These are phyloP conservation scores for Agriopis aurantiaria DNA, from an alignment of 2,888 invertebrate species.

Conservation along the genomic window DNA sequence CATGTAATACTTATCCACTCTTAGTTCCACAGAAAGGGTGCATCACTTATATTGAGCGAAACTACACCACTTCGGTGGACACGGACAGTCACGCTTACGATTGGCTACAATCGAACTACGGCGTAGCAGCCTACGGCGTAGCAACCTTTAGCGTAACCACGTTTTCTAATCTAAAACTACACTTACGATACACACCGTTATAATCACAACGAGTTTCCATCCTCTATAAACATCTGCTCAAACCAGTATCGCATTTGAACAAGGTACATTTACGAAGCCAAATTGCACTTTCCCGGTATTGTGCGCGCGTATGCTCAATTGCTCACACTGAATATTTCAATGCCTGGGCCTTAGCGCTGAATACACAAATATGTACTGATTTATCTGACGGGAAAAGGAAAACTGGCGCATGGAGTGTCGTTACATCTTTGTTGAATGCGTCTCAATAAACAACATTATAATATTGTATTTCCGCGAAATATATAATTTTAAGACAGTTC, in stretches of 20 bases:
- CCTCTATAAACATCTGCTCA: background rate
- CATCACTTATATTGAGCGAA: too few relatives aligned
- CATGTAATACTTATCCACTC: too few relatives aligned
- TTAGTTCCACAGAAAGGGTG: too few relatives aligned
- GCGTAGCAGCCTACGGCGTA: too few relatives aligned
- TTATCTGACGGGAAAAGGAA: slow-evolving; percentile 23
- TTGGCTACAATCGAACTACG: background rate
- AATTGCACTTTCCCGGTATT: slow-evolving; percentile 70
- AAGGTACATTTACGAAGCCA: slow-evolving; percentile 57
- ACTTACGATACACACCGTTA: too few relatives aligned
- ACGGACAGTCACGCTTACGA: too few relatives aligned
- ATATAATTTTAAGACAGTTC: background rate
- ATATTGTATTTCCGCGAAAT: slow-evolving; percentile 1
- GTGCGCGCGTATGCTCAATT: slow-evolving; percentile 57
- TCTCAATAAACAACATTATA: slow-evolving; percentile 2
- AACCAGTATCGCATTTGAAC: slow-evolving; percentile 16
- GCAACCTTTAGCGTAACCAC: too few relatives aligned
- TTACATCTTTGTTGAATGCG: slow-evolving; percentile 5
- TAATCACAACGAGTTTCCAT: too few relatives aligned
- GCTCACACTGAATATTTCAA: slow-evolving; percentile 60
- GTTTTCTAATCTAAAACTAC: too few relatives aligned
- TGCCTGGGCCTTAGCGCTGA: slow-evolving; percentile 35
- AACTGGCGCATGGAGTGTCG: slow-evolving; percentile 18
- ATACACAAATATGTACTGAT: slow-evolving; percentile 30
- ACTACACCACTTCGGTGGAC: too few relatives aligned